Percentiles rank a stretch among this genome's conserved stretches.
Evolutionary conservation across 2,888 invertebrate species (phyloP).

Genomic region (Drosophila seclusa): DNA sequence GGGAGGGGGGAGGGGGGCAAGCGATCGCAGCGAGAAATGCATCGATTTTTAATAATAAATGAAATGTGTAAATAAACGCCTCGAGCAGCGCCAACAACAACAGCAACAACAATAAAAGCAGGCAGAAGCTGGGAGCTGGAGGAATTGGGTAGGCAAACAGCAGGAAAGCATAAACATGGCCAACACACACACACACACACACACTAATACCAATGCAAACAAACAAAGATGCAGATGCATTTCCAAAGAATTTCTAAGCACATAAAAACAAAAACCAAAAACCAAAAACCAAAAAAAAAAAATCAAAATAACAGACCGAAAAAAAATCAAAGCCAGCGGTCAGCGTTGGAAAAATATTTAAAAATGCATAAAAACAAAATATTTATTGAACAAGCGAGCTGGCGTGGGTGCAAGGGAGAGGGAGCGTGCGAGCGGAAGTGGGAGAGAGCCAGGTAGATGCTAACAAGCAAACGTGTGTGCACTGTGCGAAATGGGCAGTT

Average conservation of each 20-base stretch:
- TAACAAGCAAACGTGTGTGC: constrained; percentile 56
- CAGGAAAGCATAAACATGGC: constrained; percentile 78
- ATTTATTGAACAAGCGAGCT: constrained; percentile 67
- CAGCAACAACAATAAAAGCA: constrained; percentile 12
- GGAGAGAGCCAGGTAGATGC: constrained; percentile 40
- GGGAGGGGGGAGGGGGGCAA: background rate
- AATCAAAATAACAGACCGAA: no score
- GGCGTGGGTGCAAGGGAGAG: background rate
- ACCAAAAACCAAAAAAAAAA: no score
- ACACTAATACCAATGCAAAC: constrained; percentile 47
- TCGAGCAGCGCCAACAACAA: constrained; percentile 18
- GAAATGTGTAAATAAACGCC: constrained; percentile 77
- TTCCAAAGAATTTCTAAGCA: constrained; percentile 79
- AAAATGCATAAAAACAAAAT: constrained; percentile 81
- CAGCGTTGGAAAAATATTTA: constrained; percentile 73
- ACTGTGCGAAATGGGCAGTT: background rate
- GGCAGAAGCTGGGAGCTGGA: constrained; percentile 25
- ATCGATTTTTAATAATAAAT: constrained; percentile 75
- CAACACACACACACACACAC: constrained; percentile 52
- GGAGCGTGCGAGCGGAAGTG: background rate
- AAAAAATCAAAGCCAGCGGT: constrained; percentile 67
- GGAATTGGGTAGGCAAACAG: constrained; percentile 77
- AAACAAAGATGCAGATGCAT: constrained; percentile 62
- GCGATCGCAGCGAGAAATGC: constrained; percentile 18
- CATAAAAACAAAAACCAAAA: constrained; percentile 50